Percentiles rank a stretch among this genome's conserved stretches.
Evolutionary conservation across 1,140 invertebrate genomes (phyloP).

Genomic region (Drosophila repletoides): DNA sequence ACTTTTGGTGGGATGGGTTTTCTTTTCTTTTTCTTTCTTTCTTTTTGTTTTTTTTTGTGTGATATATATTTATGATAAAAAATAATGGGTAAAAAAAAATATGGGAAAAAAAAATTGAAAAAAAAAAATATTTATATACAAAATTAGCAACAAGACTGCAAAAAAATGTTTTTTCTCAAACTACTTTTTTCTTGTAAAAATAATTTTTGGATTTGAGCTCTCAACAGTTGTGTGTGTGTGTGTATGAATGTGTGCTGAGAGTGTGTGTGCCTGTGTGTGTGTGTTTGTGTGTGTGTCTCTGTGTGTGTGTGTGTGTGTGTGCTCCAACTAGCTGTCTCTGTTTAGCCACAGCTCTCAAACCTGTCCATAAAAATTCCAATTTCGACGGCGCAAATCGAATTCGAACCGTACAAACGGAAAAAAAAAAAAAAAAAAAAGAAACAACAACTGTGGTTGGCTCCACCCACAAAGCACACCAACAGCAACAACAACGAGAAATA

Average conservation of each 20-base stretch:
- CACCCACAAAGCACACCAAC: constrained; percentile 21
- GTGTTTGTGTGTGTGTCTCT: constrained; percentile 12
- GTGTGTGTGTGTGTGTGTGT: constrained; percentile 13
- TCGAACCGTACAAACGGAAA: constrained; percentile 42
- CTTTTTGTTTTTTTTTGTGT: background rate
- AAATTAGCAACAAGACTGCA: constrained; percentile 40
- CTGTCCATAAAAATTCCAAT: constrained; percentile 47
- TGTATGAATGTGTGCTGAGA: background rate
- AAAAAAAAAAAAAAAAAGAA: constrained; percentile 49
- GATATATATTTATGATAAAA: background rate
- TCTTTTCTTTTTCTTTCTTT: background rate
- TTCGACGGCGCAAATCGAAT: constrained; percentile 44
- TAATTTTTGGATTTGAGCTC: constrained; percentile 77
- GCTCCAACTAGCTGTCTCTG: constrained; percentile 57
- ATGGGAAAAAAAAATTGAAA: constrained; percentile 9
- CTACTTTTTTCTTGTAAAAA: constrained; percentile 53
- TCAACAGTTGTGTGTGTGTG: constrained; percentile 32
- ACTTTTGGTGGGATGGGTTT: constrained; percentile 34
- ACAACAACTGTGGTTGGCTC: constrained; percentile 42
- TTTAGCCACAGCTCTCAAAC: constrained; percentile 37
- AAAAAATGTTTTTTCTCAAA: constrained; percentile 23
- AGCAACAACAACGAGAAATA: constrained; percentile 42
- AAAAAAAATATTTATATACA: constrained; percentile 47
- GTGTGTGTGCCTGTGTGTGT: constrained; percentile 9
- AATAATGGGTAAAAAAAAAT: background rate